A percentile compares a stretch with the other conserved stretches of the same genome.
phyloP scores from a whole-genome alignment of 2,797 vertebrate genomes.

The Hemibagrus guttatus region DNA sequence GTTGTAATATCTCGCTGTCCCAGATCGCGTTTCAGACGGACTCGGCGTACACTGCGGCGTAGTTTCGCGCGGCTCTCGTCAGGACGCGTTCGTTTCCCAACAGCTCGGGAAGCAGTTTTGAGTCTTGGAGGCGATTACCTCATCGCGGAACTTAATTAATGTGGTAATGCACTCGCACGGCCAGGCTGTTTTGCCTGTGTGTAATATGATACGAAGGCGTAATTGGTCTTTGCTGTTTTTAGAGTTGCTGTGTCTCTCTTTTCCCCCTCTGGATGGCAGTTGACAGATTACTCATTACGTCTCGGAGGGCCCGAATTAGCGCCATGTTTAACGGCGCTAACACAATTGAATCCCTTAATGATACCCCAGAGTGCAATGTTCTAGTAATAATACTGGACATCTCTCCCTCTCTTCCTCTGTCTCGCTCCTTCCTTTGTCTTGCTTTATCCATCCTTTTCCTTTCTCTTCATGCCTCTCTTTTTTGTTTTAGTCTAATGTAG shows the following conservation, averaged over 20 bases:
- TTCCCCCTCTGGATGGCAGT: constrained; percentile 55
- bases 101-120: constrained; percentile 37
- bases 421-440: constrained; percentile 42
- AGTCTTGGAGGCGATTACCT: constrained; percentile 56
- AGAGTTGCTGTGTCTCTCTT: constrained; percentile 53
- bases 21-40: not conserved
- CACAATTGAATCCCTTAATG: constrained; percentile 64
- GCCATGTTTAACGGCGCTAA: constrained; percentile 63
- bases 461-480: constrained; percentile 13
- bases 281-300: constrained; percentile 64
- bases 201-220: constrained; percentile 63
- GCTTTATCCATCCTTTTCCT: constrained; percentile 39
- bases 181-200: constrained; percentile 50
- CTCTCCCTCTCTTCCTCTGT: constrained; percentile 39
- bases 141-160: constrained; percentile 58
- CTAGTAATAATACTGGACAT: constrained; percentile 62
- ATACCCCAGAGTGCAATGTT: constrained; percentile 64
- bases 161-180: constrained; percentile 55
- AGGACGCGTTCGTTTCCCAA: constrained; percentile 13
- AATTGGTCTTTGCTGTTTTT: constrained; percentile 63
- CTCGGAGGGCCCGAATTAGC: constrained; percentile 60
- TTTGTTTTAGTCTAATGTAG: constrained; percentile 48
- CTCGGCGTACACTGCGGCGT: not conserved
- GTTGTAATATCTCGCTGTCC: not conserved
- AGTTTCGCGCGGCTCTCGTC: not conserved